Evolutionary conservation across 92 coral and sea anemone species (phyloP), one percentile per base, ranked within the genome.

Genomic region (Zoanthus gigantus): DNA sequence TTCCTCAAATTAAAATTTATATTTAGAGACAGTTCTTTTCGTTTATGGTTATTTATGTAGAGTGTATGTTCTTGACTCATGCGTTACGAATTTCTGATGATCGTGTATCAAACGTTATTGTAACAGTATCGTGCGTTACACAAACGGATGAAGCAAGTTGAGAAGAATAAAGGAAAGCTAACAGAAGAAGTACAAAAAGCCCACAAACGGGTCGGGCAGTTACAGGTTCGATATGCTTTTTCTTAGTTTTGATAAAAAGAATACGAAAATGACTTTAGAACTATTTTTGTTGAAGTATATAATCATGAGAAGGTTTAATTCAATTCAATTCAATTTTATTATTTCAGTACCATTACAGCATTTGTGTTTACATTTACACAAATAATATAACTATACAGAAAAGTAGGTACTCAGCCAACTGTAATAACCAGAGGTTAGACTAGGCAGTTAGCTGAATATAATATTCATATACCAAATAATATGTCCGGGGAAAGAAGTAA

Each of bases 131-230:
- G 95, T 48, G 94, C 97, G 54, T 75, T 97, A 58, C 94, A 92
- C 87, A 94, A 94, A 83, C 91, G 99, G 73, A 90, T 97, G 91
- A 88, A 93, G 81, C 96, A 94, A 68, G 85, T 96, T 14, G 98
- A 96, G 89, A 96, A 92, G 76, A 78, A 86, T 30, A 95, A 93
- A 82, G 90, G 86, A 48, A 96, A 89, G 15, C 58, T 95, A 61
- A 65, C 93, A 13, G 88, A 86, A 13, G 93, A 92, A 32, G 89
- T 92, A 12, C 88, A 84, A 77, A 91, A 90, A 29, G 93, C 94
- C 14, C 88, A 85, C 72, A 85, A 93, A 7, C 92, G 89, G 87
- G 93, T 95, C 32, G 92, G 96, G 9, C 93, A 95, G 83, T 85
- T 97, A 9, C 97, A 97, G 95, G 99, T 97, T 68, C 30, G 95